Percentiles rank a stretch among this genome's conserved stretches.
Conservation (phyloP, 2,888 invertebrate species). For the Meganola albula region DNA sequence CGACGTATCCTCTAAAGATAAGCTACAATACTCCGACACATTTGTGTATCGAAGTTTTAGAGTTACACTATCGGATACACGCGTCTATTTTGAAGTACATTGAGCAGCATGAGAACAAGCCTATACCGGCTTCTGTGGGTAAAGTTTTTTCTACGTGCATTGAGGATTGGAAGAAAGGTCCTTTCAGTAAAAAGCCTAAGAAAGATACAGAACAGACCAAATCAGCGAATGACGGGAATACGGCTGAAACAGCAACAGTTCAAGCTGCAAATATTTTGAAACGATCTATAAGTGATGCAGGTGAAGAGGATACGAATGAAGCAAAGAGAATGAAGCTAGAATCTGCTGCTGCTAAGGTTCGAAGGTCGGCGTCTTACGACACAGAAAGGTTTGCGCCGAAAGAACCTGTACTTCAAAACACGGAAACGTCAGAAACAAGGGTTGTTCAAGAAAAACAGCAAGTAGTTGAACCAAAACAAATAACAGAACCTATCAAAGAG, state of each 20-base stretch:
- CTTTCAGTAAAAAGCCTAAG: conserved; percentile 54
- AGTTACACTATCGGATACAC: conserved; percentile 90
- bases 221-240: conserved; percentile 34
- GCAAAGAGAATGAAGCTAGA: conserved; percentile 60
- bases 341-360: conserved; percentile 63
- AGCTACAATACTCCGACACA: conserved; percentile 90
- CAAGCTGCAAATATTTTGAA: conserved; percentile 69
- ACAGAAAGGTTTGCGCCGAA: conserved; percentile 50
- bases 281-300: conserved; percentile 67
- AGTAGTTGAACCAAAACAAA: conserved; percentile 14
- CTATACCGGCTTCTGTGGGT: conserved; percentile 77
- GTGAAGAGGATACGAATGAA: conserved; percentile 63
- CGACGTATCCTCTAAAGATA: conserved; percentile 91
- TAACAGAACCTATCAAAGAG: conserved; percentile 21
- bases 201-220: conserved; percentile 47
- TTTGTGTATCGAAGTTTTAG: conserved; percentile 91
- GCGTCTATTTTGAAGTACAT: conserved; percentile 92
- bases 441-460: conserved; percentile 18
- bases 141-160: conserved; percentile 79
- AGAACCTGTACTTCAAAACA: conserved; percentile 26
- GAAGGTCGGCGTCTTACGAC: conserved; percentile 66
- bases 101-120: conserved; percentile 85
- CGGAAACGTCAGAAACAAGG: conserved; percentile 25
- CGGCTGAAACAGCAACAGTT: conserved; percentile 46
- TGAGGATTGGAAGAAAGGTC: conserved; percentile 65